Evolutionary conservation across 1,140 invertebrate species (phyloP), one percentile per base, ranked within the genome.

Genomic region (Platorchestia sp.): DNA sequence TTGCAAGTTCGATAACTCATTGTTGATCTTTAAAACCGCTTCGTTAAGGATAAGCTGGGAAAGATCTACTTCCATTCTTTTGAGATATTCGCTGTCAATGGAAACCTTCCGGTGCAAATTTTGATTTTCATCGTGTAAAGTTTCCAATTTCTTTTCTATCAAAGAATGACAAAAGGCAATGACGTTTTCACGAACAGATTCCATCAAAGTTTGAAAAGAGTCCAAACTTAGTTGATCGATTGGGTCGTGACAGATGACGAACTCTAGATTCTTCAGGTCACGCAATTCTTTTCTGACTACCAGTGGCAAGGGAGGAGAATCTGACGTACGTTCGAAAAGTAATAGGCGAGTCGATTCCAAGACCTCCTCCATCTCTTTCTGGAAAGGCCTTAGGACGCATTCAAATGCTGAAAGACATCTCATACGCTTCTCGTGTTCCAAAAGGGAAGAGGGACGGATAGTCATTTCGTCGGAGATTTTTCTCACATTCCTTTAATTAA

Each of bases 61-160:
- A 10, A 93, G 91, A 45, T 47, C 45, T 93, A 47, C 91, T 45
- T 93, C 91, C 43, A 93, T 45, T 44, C 91, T 93, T 45, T 93
- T 45, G 22, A 93, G 45, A 7, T 7, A 45, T 45, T 6, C 10
- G 22, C 3, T 93, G 40, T 93, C 91, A 6, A 10, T 14, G 91
- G 43, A 45, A 22, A 93, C 45, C n/a, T 93, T 93, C 0, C 91
- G 91, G 36, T 42, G 44, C 91, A 93, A 44, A 0, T 93, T 5
- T 3, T n/a, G 1, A 40, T 93, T 44, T 47, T 93, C 45, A 10
- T 45, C 91, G 43, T 93, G 91, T 14, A 93, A 45, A 40, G 14
- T 45, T 44, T 45, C 16, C 5, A 93, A 19, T 93, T 93, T 44
- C 44, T 93, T 93, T 47, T 47, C 91, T 7, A 93, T 45, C 7